Percentiles rank a stretch among this genome's conserved stretches.
phyloP scores from a whole-genome alignment of 1,140 invertebrate genomes.

The Vanessa tameamea region DNA sequence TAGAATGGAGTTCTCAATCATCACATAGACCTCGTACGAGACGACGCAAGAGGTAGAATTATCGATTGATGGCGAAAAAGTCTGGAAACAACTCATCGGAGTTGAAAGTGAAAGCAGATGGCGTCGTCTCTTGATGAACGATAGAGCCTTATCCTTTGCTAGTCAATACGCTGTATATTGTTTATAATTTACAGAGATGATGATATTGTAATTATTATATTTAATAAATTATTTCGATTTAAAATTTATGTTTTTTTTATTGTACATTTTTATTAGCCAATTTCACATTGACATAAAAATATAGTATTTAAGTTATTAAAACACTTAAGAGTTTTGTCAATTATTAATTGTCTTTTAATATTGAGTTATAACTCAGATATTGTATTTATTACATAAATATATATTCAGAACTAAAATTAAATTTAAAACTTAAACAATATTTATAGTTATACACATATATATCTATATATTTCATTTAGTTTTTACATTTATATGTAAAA shows the following conservation, averaged over 20 bases:
- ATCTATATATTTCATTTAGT: no score
- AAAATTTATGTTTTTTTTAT: background rate
- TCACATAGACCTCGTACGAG: conserved; percentile 60
- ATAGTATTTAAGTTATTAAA: no score
- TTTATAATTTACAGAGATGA: conserved; percentile 16
- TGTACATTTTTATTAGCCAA: background rate
- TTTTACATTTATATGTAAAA: no score
- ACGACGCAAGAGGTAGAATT: conserved; percentile 67
- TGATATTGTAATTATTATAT: conserved; percentile 10
- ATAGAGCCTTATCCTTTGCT: conserved; percentile 20
- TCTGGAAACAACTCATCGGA: conserved; percentile 24
- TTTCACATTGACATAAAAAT: no score
- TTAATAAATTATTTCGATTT: conserved; percentile 32
- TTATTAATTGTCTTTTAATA: no score
- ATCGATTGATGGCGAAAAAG: conserved; percentile 13
- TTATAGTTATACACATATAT: no score
- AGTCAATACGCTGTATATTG: conserved; percentile 24
- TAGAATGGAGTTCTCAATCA: conserved; percentile 71
- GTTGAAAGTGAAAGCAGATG: conserved; percentile 20
- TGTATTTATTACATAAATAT: no score
- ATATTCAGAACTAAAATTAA: no score
- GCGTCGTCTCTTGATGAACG: conserved; percentile 21
- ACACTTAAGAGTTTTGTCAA: no score
- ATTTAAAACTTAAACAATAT: no score
- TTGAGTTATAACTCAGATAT: no score